These are phyloP conservation scores for Penaeus monodon DNA, from an alignment of 2,888 invertebrate genomes.

Conservation along the genomic window DNA sequence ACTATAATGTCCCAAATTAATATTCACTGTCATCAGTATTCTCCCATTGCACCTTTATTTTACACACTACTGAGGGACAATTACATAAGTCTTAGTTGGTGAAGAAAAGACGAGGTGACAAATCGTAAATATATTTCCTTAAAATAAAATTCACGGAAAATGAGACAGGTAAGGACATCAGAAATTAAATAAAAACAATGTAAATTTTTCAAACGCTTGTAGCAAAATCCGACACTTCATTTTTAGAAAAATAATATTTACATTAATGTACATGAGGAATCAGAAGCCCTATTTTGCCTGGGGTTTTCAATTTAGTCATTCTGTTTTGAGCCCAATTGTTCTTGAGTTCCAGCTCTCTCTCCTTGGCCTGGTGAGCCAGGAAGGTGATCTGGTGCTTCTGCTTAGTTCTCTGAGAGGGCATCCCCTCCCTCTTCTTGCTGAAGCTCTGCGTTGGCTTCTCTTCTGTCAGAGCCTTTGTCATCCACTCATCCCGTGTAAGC, in stretches of 20 bases:
- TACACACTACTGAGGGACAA: not conserved
- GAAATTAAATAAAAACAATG: not conserved
- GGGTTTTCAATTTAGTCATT: constrained; percentile 86
- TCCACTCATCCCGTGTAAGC: constrained; percentile 84
- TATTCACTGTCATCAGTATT: no score
- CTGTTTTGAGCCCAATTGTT: constrained; percentile 94
- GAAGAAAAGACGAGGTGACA: not conserved
- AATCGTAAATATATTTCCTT: not conserved
- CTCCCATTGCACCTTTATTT: no score
- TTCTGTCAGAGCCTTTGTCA: constrained; percentile 78
- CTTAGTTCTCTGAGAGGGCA: constrained; percentile 79
- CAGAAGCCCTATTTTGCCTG: constrained; percentile 96
- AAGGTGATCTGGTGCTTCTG: constrained; percentile 97
- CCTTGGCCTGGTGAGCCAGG: constrained; percentile 93
- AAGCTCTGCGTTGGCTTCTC: constrained; percentile 66
- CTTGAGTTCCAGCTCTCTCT: constrained; percentile 91
- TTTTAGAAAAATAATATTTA: constrained; percentile 1
- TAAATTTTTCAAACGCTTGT: not conserved
- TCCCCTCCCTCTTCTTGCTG: constrained; percentile 69
- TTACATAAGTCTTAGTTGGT: not conserved
- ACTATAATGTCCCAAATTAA: no score
- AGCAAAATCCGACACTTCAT: not conserved
- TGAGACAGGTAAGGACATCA: no score
- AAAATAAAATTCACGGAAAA: not conserved
- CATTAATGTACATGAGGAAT: constrained; percentile 59